A percentile compares a stretch with the other conserved stretches of the same genome.
These are phyloP conservation scores for Ormyrus thymus DNA, from an alignment of 2,888 invertebrate genomes.

Conservation along the genomic window DNA sequence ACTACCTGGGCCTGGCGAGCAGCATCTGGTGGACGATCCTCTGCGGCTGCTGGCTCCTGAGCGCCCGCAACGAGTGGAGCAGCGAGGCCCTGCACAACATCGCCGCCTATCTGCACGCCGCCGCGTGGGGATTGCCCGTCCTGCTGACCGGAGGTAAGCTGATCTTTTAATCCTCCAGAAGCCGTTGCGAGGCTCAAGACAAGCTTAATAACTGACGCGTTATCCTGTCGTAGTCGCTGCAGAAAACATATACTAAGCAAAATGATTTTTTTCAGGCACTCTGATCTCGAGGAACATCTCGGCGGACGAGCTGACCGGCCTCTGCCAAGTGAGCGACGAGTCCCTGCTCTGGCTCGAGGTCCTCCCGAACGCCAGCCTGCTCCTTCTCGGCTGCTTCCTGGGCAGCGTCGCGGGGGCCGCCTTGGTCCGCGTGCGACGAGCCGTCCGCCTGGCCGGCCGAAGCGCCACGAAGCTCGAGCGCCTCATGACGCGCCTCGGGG, in stretches of 20 bases:
- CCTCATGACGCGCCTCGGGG: conserved; percentile 85
- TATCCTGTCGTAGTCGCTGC: too few species aligned
- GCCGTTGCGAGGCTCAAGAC: too few species aligned
- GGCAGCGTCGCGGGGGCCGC: conserved; percentile 86
- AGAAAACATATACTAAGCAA: too few species aligned
- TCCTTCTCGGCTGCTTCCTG: conserved; percentile 83
- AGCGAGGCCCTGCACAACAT: conserved; percentile 92
- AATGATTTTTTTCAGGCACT: conserved; percentile 73
- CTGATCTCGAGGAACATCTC: conserved; percentile 86
- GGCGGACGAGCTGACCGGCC: conserved; percentile 87
- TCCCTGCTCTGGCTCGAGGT: conserved; percentile 80
- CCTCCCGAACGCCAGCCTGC: conserved; percentile 79
- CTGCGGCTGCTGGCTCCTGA: conserved; percentile 91
- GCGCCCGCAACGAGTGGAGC: conserved; percentile 94
- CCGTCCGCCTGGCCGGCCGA: conserved; percentile 77
- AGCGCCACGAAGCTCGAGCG: conserved; percentile 80
- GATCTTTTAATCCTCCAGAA: too few species aligned
- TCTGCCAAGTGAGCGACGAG: conserved; percentile 84
- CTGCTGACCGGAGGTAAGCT: conserved; percentile 84
- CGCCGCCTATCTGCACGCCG: conserved; percentile 89
- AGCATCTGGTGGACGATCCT: conserved; percentile 93
- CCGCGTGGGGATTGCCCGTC: conserved; percentile 92
- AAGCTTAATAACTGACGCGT: too few species aligned
- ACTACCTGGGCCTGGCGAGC: conserved; percentile 87
- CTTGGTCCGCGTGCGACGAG: conserved; percentile 83